phyloP scores from a whole-genome alignment of 1,140 invertebrate genomes.

The Drosophila orosa region DNA sequence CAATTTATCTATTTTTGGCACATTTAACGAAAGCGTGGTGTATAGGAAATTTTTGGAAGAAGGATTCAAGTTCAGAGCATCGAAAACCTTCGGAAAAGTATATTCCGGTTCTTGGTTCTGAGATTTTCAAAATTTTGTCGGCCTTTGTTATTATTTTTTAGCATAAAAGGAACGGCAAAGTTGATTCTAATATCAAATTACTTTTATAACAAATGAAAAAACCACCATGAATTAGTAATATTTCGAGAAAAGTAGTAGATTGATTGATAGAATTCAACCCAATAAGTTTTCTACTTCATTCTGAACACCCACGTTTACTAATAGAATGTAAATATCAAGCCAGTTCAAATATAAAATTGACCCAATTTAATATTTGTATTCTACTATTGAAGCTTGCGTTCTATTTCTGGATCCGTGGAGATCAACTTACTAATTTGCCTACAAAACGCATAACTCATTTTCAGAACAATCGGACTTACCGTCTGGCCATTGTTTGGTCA shows the following conservation, averaged over 20 bases:
- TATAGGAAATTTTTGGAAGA: no score
- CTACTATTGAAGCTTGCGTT: not conserved
- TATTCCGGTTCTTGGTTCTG: no score
- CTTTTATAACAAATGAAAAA: not conserved
- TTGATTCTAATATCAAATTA: not conserved
- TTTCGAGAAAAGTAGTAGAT: not conserved
- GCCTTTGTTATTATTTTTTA: no score
- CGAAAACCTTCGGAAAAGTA: no score
- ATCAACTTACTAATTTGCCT: constrained; percentile 30
- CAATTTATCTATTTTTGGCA: no score
- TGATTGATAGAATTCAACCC: not conserved
- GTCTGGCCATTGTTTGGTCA: constrained; percentile 16
- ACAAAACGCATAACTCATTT: constrained; percentile 25
- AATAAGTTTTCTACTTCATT: not conserved
- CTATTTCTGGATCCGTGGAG: constrained; percentile 9
- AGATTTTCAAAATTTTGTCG: no score
- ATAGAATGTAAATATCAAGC: not conserved
- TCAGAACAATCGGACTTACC: constrained; percentile 17
- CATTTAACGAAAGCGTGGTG: no score
- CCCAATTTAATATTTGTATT: constrained; percentile 3
- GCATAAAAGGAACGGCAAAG: not conserved
- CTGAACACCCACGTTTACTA: not conserved
- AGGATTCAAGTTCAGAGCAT: no score
- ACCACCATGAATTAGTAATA: not conserved
- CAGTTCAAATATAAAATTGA: not conserved